A percentile compares a stretch with the other conserved stretches of the same genome.
phyloP scores from a whole-genome alignment of 2,888 invertebrate species.

The Druceiella hillmani region DNA sequence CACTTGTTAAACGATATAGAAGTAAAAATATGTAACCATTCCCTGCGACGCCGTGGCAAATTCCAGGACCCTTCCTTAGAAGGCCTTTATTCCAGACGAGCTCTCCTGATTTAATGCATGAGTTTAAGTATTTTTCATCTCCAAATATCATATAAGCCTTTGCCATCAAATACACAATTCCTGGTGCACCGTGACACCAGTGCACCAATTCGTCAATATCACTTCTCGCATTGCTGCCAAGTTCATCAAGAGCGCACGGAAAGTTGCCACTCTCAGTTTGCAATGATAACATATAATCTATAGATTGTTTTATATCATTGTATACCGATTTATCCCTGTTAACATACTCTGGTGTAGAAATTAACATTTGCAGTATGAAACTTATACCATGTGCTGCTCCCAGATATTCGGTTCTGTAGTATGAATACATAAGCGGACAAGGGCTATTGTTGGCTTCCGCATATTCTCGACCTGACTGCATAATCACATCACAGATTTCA shows the following conservation, averaged over 20 bases:
- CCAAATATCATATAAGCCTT: conserved; percentile 72
- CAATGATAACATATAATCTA: conserved; percentile 61
- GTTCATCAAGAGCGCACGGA: conserved; percentile 69
- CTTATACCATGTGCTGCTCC: conserved; percentile 60
- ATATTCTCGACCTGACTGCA: conserved; percentile 68
- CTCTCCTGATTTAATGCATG: conserved; percentile 65
- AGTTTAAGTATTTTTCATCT: conserved; percentile 64
- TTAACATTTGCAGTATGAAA: conserved; percentile 53
- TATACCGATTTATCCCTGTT: conserved; percentile 48
- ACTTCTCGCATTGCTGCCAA: conserved; percentile 40
- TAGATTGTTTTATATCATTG: conserved; percentile 54
- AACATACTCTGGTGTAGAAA: conserved; percentile 49
- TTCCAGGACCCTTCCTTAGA: conserved; percentile 80
- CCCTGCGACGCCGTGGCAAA: conserved; percentile 85
- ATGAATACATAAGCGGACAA: conserved; percentile 73
- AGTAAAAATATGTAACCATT: conserved; percentile 77
- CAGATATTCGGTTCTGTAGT: conserved; percentile 67
- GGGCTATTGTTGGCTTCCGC: conserved; percentile 50
- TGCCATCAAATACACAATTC: conserved; percentile 74
- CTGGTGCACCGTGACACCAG: conserved; percentile 90
- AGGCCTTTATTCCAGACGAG: conserved; percentile 80
- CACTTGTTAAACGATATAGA: conserved; percentile 67
- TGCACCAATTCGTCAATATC: conserved; percentile 66
- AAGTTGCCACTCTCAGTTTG: conserved; percentile 72
- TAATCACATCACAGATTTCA: conserved; percentile 62